Conservation (phyloP, 2,888 invertebrate genomes). For the Diachrysia chrysitis region DNA sequence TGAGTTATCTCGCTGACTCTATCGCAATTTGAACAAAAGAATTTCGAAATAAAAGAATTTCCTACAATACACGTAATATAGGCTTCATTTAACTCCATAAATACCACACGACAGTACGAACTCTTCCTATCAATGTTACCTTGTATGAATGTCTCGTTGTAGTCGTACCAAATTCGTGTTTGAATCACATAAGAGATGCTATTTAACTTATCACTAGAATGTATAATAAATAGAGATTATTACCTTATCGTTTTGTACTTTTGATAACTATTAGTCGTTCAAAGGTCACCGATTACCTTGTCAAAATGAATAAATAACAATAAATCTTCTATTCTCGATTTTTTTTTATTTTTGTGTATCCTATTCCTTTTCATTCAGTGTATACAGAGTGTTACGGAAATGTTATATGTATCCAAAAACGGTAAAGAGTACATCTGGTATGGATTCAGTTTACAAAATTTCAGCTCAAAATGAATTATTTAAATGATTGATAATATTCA, state of each 20-base stretch:
- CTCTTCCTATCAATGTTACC: conserved; percentile 67
- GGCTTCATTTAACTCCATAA: not conserved
- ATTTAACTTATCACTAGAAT: conserved; percentile 82
- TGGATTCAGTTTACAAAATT: too few species aligned
- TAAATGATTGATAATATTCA: too few species aligned
- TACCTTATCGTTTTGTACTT: conserved; percentile 86
- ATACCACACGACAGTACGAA: not conserved
- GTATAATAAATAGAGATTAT: conserved; percentile 83
- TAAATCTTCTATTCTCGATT: conserved; percentile 71
- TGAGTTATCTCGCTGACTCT: not conserved
- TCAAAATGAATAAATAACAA: conserved; percentile 87
- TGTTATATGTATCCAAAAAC: too few species aligned
- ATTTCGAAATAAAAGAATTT: not conserved
- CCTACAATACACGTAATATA: not conserved
- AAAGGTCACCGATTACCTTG: conserved; percentile 88
- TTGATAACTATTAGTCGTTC: conserved; percentile 86
- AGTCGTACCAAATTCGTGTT: conserved; percentile 79
- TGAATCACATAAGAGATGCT: conserved; percentile 78
- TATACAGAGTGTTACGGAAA: too few species aligned
- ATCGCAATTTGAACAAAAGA: not conserved
- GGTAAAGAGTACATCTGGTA: too few species aligned
- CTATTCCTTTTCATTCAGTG: not conserved
- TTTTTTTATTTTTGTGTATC: conserved; percentile 61
- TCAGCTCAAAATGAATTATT: too few species aligned
- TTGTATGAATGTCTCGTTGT: conserved; percentile 59